Conservation (phyloP, 2,797 vertebrate species). For the Rhynchotus rufescens region DNA sequence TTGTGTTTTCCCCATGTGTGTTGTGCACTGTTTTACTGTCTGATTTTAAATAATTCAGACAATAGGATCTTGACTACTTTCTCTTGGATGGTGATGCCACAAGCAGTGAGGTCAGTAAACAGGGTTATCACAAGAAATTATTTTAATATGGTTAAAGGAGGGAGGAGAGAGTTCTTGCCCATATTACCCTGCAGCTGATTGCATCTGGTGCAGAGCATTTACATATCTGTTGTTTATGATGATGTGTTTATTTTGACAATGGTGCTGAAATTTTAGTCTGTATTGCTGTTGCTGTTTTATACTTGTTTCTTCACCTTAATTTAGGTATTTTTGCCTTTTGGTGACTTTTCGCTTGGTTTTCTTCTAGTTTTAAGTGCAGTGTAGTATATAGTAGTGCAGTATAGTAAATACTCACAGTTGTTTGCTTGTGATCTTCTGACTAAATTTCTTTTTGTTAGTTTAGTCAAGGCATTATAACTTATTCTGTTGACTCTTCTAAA, state of each 20-base stretch:
- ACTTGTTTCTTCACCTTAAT: neutral
- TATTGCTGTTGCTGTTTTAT: neutral
- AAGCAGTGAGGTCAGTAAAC: neutral
- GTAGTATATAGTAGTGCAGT: neutral
- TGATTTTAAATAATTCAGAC: slow-evolving; percentile 21
- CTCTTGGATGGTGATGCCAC: neutral
- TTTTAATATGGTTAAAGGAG: neutral
- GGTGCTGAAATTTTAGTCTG: neutral
- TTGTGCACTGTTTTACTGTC: neutral
- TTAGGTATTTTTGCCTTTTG: neutral
- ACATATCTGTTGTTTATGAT: neutral
- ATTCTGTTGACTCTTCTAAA: neutral
- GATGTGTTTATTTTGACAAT: neutral
- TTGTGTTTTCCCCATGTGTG: neutral
- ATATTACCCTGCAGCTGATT: neutral
- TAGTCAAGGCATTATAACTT: neutral
- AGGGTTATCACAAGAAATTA: neutral
- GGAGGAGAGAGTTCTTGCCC: neutral
- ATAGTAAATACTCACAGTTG: neutral
- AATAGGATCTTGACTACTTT: slow-evolving; percentile 24
- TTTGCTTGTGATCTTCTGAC: neutral
- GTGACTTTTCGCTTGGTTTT: neutral
- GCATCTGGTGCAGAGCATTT: neutral
- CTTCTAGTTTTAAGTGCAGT: neutral
- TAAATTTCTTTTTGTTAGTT: neutral